These are phyloP conservation scores for Agrilus planipennis DNA, from an alignment of 1,140 invertebrate species.

Conservation along the genomic window DNA sequence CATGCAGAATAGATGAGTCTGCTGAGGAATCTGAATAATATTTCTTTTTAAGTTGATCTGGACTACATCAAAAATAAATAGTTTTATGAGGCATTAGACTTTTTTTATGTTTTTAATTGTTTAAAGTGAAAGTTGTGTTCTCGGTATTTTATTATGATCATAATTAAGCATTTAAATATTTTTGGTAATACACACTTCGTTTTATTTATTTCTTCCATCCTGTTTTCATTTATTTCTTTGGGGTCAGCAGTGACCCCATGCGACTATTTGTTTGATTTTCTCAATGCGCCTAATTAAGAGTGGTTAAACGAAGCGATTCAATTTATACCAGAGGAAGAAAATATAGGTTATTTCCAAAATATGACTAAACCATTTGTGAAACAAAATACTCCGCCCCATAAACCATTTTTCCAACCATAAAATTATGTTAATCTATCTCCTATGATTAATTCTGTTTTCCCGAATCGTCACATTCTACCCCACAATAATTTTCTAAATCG, in stretches of 20 bases:
- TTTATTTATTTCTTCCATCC: background rate
- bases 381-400: no score
- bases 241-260: background rate
- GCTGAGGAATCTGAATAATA: no score
- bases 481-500: no score
- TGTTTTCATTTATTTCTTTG: background rate
- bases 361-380: no score
- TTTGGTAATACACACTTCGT: background rate
- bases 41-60: background rate
- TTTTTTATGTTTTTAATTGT: background rate
- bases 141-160: background rate
- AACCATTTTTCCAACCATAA: no score
- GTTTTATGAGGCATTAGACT: background rate
- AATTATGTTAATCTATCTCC: no score
- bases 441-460: no score
- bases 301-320: no score
- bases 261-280: background rate
- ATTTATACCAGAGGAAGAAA: no score
- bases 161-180: background rate
- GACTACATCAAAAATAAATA: background rate
- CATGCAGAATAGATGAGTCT: background rate
- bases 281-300: slow-evolving; percentile 1
- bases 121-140: slow-evolving; percentile 1
- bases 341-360: no score
- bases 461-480: no score